These are phyloP conservation scores for Uropsilus gracilis DNA, from an alignment of 2,113 vertebrate genomes.

Conservation along the genomic window DNA sequence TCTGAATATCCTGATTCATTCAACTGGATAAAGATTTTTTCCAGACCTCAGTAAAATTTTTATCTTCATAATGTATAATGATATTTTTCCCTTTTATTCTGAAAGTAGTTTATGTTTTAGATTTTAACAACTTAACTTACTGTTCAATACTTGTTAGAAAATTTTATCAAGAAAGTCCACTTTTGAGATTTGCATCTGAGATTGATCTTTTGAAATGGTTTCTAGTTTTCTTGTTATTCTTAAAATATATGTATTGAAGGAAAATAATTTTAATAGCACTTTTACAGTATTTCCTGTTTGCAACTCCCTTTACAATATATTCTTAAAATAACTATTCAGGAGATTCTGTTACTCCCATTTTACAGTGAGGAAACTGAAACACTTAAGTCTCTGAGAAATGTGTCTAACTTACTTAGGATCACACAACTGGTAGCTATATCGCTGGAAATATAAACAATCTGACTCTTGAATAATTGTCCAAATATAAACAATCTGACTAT, in stretches of 20 bases:
- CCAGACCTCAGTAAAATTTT: background rate
- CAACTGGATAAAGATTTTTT: background rate
- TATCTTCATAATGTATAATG: background rate
- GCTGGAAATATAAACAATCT: slow-evolving; percentile 42
- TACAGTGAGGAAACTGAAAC: background rate
- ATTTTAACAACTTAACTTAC: slow-evolving; percentile 7
- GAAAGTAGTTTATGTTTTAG: slow-evolving; percentile 10
- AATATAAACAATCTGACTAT: slow-evolving; percentile 50
- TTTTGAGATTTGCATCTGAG: background rate
- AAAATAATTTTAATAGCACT: background rate
- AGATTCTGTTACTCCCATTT: background rate
- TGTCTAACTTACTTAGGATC: background rate
- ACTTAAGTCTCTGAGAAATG: background rate
- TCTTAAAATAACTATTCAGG: background rate
- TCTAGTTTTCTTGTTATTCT: background rate
- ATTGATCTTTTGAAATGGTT: background rate
- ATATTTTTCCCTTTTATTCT: background rate
- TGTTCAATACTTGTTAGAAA: background rate
- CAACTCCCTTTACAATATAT: background rate
- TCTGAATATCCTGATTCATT: background rate
- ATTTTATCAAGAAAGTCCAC: background rate
- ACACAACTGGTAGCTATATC: background rate
- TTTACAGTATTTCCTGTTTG: background rate
- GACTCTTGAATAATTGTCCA: background rate
- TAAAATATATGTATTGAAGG: background rate